Conservation (phyloP, 2,888 invertebrate genomes). For the Lottia scabra region DNA sequence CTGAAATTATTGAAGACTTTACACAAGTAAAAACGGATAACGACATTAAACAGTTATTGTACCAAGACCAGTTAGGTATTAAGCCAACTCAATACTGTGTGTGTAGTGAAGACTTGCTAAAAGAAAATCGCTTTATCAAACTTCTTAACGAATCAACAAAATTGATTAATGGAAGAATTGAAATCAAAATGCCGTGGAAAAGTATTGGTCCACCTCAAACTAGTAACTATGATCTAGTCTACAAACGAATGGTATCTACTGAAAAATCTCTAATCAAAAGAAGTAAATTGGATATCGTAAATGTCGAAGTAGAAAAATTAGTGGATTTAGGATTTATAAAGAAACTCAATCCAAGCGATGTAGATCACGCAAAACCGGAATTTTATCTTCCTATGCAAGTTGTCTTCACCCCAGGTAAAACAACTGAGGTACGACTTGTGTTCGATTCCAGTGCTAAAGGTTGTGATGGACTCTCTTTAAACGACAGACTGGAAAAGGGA, state of each 20-base stretch:
- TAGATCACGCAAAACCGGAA: background rate
- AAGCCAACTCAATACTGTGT: background rate
- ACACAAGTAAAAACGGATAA: too few relatives aligned
- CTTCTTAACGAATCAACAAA: background rate
- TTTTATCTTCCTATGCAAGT: background rate
- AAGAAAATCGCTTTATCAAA: background rate
- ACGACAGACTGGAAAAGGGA: background rate
- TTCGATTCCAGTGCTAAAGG: slow-evolving; percentile 1
- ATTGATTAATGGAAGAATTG: background rate
- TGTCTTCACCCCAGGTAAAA: background rate
- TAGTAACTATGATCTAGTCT: too few relatives aligned
- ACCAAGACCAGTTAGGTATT: background rate
- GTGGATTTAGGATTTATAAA: background rate
- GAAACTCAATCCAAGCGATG: background rate
- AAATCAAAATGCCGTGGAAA: background rate
- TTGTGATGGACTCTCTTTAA: background rate
- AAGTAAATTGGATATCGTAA: too few relatives aligned
- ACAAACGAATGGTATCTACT: too few relatives aligned
- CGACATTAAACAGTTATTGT: too few relatives aligned
- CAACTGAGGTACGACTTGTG: background rate
- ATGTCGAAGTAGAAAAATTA: background rate
- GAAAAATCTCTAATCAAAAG: too few relatives aligned
- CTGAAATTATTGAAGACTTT: too few relatives aligned
- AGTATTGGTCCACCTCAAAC: background rate
- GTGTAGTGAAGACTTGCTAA: background rate